Base-by-base conservation (phyloP, 2,113 vertebrate species). In the Dryoscopus gambensis region DNA sequence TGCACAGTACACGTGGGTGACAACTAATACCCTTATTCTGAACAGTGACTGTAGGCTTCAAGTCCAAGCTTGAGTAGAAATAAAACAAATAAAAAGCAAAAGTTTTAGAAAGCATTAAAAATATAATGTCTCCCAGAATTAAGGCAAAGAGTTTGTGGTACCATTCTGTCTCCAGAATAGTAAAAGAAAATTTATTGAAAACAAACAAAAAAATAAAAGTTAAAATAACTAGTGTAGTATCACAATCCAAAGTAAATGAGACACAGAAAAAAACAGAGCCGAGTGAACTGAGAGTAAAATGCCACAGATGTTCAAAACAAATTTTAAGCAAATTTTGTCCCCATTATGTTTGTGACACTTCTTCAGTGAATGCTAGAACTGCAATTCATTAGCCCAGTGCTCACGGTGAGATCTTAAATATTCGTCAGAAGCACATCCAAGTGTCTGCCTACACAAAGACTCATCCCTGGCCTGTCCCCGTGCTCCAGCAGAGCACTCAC, bases 251-350 rank as follows among this genome's bases (percentile, higher is more conserved):
- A 94, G 24, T 42, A 95, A 93, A 70, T 75, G 93, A 70, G 75
- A 89, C 50, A 19, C 55, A 88, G 65, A 40, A 74, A 84, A 73
- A 79, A 31, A 0, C 11, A 83, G 62, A 90, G 79, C 30, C 53
- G 62, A 75, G 47, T 53, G 84, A 90, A 77, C 12, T 4, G 40
- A 64, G 30, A 91, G 33, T 64, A 91, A 90, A 90, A 77, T 27
- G 18, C 28, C 68, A 83, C 28, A 57, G 17, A 21, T 31, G 56
- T 88, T 96, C 78, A 96, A 91, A 96, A 82, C 25, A 91, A 77
- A 88, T 59, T 84, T 91, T 85, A 97, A 94, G 79, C 82, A 91
- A 83, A 94, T 93, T 83, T 73, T 67, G 87, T 73, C 94, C 91
- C 84, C 85, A 52, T 91, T 95, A 71, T 13, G 70, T 93, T 90